Evolutionary conservation across 2,113 vertebrate species (phyloP).

Genomic region (Mellivora capensis): DNA sequence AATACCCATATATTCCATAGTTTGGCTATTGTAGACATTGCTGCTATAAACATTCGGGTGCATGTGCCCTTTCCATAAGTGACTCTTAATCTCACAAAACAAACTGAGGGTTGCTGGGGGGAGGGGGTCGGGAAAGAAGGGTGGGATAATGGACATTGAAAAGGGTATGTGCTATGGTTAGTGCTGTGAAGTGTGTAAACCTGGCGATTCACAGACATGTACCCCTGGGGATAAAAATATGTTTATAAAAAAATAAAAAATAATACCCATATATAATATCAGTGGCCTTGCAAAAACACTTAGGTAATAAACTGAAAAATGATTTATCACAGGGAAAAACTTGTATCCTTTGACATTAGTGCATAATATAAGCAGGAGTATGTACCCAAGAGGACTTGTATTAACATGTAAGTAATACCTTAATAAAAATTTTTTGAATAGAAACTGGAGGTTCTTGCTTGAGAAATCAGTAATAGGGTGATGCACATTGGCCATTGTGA

Average conservation of each 20-base stretch:
- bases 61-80: no score
- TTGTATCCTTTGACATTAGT: not conserved
- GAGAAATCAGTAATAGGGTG: not conserved
- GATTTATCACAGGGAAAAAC: not conserved
- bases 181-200: no score
- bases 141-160: no score
- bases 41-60: no score
- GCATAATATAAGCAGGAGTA: not conserved
- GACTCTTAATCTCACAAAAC: no score
- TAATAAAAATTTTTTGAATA: not conserved
- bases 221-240: no score
- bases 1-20: not conserved
- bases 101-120: no score
- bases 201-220: no score
- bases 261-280: not conserved
- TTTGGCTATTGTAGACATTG: no score
- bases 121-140: no score
- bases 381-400: not conserved
- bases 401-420: not conserved
- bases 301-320: constrained; percentile 18
- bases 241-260: no score
- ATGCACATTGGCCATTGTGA: not conserved
- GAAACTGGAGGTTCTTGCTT: not conserved
- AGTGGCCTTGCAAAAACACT: constrained; percentile 15
- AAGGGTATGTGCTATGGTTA: no score